phyloP scores from a whole-genome alignment of 2,113 vertebrate species.

The Nibea coibor region DNA sequence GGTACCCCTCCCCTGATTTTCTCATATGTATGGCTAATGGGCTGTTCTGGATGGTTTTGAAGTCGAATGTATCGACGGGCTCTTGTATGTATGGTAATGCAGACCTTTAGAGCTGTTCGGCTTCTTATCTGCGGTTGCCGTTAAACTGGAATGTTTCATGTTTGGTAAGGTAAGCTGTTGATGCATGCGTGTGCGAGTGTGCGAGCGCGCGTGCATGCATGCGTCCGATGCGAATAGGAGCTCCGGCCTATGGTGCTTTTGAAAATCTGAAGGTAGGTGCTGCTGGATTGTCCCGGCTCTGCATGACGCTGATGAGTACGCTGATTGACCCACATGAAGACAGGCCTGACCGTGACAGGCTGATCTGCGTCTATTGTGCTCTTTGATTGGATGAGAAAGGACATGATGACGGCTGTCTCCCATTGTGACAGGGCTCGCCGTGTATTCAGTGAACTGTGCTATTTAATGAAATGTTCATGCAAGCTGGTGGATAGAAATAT shows the following conservation, averaged over 20 bases:
- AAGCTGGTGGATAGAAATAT: slow-evolving; percentile 54
- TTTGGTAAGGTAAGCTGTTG: slow-evolving; percentile 70
- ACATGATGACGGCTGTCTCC: slow-evolving; percentile 62
- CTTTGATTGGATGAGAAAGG: slow-evolving; percentile 74
- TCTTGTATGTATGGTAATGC: slow-evolving; percentile 41
- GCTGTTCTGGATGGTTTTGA: slow-evolving; percentile 50
- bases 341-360: slow-evolving; percentile 56
- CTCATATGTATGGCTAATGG: slow-evolving; percentile 55
- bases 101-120: slow-evolving; percentile 30
- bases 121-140: slow-evolving; percentile 33
- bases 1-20: slow-evolving; percentile 60
- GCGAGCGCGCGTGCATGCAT: slow-evolving; percentile 28
- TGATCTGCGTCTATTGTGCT: slow-evolving; percentile 68
- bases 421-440: slow-evolving; percentile 45
- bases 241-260: slow-evolving; percentile 44
- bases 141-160: slow-evolving; percentile 55
- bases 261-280: slow-evolving; percentile 76
- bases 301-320: slow-evolving; percentile 80
- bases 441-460: slow-evolving; percentile 42
- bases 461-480: slow-evolving; percentile 56
- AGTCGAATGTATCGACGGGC: slow-evolving; percentile 45
- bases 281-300: slow-evolving; percentile 55
- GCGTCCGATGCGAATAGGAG: slow-evolving; percentile 40
- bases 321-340: slow-evolving; percentile 77
- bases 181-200: slow-evolving; percentile 39